Conservation (phyloP, 2,888 invertebrate species). For the Thereva unica region DNA sequence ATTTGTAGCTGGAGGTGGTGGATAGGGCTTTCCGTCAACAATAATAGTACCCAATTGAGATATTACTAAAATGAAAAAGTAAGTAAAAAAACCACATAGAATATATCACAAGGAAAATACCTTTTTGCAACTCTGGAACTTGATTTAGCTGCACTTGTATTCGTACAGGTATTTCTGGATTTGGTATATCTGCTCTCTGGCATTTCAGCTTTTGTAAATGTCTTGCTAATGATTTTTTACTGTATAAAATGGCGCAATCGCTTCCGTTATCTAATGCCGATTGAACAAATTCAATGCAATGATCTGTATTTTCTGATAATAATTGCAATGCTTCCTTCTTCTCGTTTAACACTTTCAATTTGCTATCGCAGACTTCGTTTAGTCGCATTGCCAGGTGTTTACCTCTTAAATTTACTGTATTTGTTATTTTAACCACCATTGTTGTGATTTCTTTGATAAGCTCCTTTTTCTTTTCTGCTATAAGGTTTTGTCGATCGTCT, state of each 20-base stretch:
- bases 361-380: conserved; percentile 75
- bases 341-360: conserved; percentile 78
- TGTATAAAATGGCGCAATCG: conserved; percentile 81
- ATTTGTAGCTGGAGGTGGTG: conserved; percentile 59
- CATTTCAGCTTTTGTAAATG: conserved; percentile 82
- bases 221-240: conserved; percentile 74
- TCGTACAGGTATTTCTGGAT: conserved; percentile 85
- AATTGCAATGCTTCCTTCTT: conserved; percentile 83
- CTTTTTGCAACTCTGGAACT: conserved; percentile 78
- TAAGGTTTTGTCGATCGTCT: conserved; percentile 81
- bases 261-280: conserved; percentile 78
- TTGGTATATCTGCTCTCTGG: conserved; percentile 83
- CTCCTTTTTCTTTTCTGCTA: conserved; percentile 82
- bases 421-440: conserved; percentile 82
- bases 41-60: conserved; percentile 79
- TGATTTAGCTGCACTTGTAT: conserved; percentile 80
- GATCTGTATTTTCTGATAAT: conserved; percentile 82
- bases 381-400: conserved; percentile 80
- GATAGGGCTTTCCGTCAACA: conserved; percentile 81
- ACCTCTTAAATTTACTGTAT: conserved; percentile 79
- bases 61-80: conserved; percentile 62
- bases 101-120: conserved; percentile 57
- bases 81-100: background rate
- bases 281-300: conserved; percentile 83
- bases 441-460: conserved; percentile 86